Base-by-base conservation (phyloP, 1,140 invertebrate species). In the Phenacoccus solenopsis region DNA sequence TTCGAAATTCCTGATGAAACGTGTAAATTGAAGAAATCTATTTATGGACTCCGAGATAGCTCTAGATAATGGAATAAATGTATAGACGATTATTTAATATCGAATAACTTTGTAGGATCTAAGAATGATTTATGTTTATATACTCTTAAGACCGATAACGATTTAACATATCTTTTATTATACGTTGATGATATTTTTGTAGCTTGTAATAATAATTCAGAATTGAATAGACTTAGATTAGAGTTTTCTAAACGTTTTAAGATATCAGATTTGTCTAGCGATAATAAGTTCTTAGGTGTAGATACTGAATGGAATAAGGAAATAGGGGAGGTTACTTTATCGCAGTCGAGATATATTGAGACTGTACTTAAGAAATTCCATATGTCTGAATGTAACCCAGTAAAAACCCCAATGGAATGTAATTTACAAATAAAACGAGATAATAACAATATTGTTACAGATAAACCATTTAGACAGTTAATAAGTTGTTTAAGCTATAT, bases 21-120 rank as follows among this genome's bases (percentile, higher is more conserved):
- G n/a, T 56, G 27, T 21, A 72, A 71, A 35, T 59, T 72, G 38
- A 28, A 69, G 10, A 71, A 71, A 27, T 27, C 70, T 5, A 57
- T 69, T 13, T 69, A 71, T 68, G 70, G 70, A 21, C 20, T 71
- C n/a, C 68, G 57, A 38, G 28, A 71, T 13, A 21, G 28, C 5
- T 27, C 71, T 35, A 10, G 27, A 3, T 20, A 16, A 27, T 72
- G 71, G 69, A 67, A 72, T 38, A 57, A 72, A 2, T 12, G 24
- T 9, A 27, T 70, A 7, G 24, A 35, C 22, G 30, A 67, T 67
- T 32, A 27, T 2, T 27, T 70, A 3, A 4, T n/a, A 28, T 22
- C n/a, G 1, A 35, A 12, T 30, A 27, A 25, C 30, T 25, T 70
- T 67, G 9, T 24, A 67, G 3, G 30, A 64, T 59, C 24, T 5